Evolutionary conservation across 2,888 invertebrate genomes (phyloP).

Genomic region (Sarcophaga carnaria): DNA sequence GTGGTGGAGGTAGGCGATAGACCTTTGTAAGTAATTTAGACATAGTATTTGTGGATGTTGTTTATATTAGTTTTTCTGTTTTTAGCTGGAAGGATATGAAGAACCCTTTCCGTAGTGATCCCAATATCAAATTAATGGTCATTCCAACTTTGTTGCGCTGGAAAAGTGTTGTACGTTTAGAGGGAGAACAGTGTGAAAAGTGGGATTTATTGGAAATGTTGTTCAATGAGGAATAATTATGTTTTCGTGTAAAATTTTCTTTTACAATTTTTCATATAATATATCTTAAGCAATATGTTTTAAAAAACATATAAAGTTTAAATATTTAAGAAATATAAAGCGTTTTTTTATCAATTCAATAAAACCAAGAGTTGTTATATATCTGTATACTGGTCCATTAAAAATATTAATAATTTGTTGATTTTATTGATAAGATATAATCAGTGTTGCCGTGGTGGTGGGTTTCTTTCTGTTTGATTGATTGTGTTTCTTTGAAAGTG

Average conservation of each 20-base stretch:
- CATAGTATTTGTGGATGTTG: neutral
- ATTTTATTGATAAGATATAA: too few species aligned
- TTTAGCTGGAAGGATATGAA: conserved; percentile 88
- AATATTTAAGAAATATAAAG: too few species aligned
- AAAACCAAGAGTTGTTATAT: too few species aligned
- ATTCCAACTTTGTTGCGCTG: conserved; percentile 90
- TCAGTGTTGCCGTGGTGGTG: too few species aligned
- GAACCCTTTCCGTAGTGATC: conserved; percentile 89
- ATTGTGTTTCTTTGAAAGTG: too few species aligned
- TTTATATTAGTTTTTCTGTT: neutral
- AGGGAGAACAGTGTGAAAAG: conserved; percentile 88
- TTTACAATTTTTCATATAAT: too few species aligned
- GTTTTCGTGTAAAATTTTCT: neutral
- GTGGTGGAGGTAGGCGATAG: conserved; percentile 89
- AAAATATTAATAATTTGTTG: too few species aligned
- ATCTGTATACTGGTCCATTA: too few species aligned
- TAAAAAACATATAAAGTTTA: neutral
- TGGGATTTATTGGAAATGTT: conserved; percentile 89
- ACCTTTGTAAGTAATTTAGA: conserved; percentile 72
- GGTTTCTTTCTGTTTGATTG: too few species aligned
- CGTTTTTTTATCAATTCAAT: too few species aligned
- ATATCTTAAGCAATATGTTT: neutral
- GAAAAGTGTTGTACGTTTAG: conserved; percentile 85
- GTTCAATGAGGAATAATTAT: conserved; percentile 84
- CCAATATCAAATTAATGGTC: conserved; percentile 85